Base-by-base conservation (phyloP, 2,797 vertebrate genomes). In the Clarias fuscus region DNA sequence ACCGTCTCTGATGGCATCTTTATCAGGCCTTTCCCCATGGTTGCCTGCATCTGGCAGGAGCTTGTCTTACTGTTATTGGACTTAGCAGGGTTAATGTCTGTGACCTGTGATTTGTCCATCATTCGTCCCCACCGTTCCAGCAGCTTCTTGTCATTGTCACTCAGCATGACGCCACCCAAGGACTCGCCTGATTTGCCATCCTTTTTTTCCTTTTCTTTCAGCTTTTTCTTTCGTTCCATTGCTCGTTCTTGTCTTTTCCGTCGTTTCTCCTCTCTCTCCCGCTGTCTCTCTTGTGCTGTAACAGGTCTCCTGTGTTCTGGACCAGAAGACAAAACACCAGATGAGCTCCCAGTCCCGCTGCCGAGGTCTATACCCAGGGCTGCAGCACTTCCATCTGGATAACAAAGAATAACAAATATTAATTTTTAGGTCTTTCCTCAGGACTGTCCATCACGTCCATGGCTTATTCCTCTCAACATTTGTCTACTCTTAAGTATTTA, bases 221-320 rank as follows among this genome's bases (percentile, higher is more conserved):
- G 92, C 90, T 97, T 96, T 86, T 94, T 96, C 88, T 98, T 97
- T 22, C 96, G 93, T 91, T 97, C 97, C 85, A 95, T 93, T 0
- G 97, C 97, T 4, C 97, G 93, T 64, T 98, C 97, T 88, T 98
- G 97, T 64, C 96, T 94, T 82, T 97, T 95, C 67, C 94, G 94
- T 2, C 98, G 93, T 89, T 98, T 99, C 92, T 98, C 97, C 85
- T 98, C 97, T 17, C 97, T 91, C 76, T 98, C 97, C 1, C 97
- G 93, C 88, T 98, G 97, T 20, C 98, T 96, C 75, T 98, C 97
- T 91, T 98, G 97, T 4, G 97, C 98, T 0, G 97, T 99, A 89
- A 99, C 94, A 0, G 97, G 95, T 83, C 96, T 96, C 7, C 96
- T 96, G 17, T 91, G 92, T 53, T 98, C 97, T 0, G 94, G 85